These are phyloP conservation scores for Porites divaricata DNA, from an alignment of 92 coral and sea anemone species.

Conservation along the genomic window DNA sequence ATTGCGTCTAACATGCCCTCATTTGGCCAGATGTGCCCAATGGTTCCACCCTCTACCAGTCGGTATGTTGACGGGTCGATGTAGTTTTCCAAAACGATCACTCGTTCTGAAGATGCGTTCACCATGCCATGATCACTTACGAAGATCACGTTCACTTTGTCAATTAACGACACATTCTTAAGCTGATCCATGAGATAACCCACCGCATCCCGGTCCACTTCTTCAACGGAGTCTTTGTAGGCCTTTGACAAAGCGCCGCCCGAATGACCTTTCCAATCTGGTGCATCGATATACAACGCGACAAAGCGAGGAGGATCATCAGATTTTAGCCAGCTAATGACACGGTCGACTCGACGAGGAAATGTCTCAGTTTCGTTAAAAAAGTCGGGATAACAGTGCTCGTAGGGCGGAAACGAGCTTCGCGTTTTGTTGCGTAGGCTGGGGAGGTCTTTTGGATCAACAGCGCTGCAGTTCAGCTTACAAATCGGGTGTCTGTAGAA, in stretches of 20 bases:
- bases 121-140: constrained; percentile 93
- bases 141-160: constrained; percentile 79
- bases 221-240: constrained; percentile 65
- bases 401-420: constrained; percentile 61
- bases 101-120: constrained; percentile 69
- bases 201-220: constrained; percentile 78
- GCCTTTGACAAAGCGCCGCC: constrained; percentile 66
- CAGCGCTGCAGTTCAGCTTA: constrained; percentile 63
- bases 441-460: constrained; percentile 51
- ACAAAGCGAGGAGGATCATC: constrained; percentile 84
- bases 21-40: constrained; percentile 83
- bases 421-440: constrained; percentile 54
- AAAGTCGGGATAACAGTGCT: constrained; percentile 64
- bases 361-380: constrained; percentile 63
- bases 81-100: constrained; percentile 71
- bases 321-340: constrained; percentile 72
- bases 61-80: constrained; percentile 60
- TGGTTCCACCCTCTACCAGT: constrained; percentile 51
- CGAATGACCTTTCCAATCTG: constrained; percentile 79
- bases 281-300: constrained; percentile 72
- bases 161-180: constrained; percentile 59
- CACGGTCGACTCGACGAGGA: constrained; percentile 69
- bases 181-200: constrained; percentile 81
- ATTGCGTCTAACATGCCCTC: constrained; percentile 73
- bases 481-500: constrained; percentile 64